Evolutionary conservation across 2,797 vertebrate species (phyloP), one percentile per base, ranked within the genome.

Genomic region (Monodelphis domestica): DNA sequence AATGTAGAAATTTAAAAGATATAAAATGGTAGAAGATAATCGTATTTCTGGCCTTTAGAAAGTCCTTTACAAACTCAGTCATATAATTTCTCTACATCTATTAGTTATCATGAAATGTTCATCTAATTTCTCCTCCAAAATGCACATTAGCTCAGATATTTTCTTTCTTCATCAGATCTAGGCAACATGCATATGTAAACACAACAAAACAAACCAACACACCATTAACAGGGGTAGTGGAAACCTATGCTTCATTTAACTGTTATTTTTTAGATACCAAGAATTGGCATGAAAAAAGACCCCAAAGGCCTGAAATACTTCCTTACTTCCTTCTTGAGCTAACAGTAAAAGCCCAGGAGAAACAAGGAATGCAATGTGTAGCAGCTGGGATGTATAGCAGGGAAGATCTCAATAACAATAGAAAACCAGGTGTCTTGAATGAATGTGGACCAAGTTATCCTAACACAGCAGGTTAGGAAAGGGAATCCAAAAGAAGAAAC

Each of bases 51-150:
- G 15, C 17, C 56, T 15, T 59, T 24, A 45, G 29, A 63, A 91
- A 45, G 15, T 89, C 53, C 38, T 93, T 90, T 51, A 50, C 45
- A 63, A 89, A 93, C 0, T 28, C 11, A 51, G 33, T 70, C 90
- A 4, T 63, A 55, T 90, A 53, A 89, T 51, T 91, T 92, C 24
- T 15, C 24, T 5, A 88, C 59, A 55, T 53, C 63, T 63, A n/a
- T 89, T 0, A 24, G 45, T 78, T 88, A 29, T 4, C 50, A n/a
- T 45, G 63, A 52, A 89, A 70, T 51, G 15, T 70, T 63, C 5
- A 87, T n/a, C 55, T 94, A 91, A 90, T 90, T 89, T 96, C 63
- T 84, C 38, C 3, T 91, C 7, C 56, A 54, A 51, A 95, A 89
- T 70, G 51, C 87, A 11, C 51, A 91, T 90, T 93, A 89, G n/a